Conservation (phyloP, 2,113 vertebrate genomes). For the Charadrius vociferus region DNA sequence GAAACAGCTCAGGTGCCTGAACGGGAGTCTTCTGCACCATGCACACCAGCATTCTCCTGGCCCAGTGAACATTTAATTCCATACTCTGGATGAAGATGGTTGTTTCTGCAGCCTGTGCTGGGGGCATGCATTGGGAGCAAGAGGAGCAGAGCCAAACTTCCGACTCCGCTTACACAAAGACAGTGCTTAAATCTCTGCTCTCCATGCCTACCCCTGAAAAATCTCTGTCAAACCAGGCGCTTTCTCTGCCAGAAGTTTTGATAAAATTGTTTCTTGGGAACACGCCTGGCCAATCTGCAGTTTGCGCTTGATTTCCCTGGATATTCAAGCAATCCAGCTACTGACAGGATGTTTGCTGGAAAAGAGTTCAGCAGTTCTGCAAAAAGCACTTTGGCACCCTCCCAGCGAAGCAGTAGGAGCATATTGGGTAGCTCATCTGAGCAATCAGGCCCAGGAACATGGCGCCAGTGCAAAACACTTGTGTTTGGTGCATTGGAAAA, state of each 20-base stretch:
- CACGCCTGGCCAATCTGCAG: not conserved
- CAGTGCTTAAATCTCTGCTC: not conserved
- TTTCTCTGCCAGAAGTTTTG: not conserved
- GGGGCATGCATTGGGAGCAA: not conserved
- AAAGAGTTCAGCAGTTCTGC: not conserved
- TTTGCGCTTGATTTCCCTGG: not conserved
- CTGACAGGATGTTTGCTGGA: slow-evolving; percentile 2
- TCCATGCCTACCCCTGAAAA: not conserved
- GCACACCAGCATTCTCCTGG: not conserved
- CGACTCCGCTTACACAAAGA: not conserved
- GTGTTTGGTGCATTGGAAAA: not conserved
- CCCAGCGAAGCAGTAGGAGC: not conserved
- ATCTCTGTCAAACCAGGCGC: not conserved
- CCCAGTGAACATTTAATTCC: not conserved
- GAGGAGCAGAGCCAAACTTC: not conserved
- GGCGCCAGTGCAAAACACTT: not conserved
- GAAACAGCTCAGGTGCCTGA: not conserved
- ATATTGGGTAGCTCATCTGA: not conserved
- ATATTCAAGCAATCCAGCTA: slow-evolving; percentile 1
- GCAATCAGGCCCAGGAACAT: not conserved
- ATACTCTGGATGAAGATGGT: not conserved
- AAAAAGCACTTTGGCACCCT: not conserved
- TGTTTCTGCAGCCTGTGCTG: not conserved
- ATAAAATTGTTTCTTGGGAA: slow-evolving; percentile 19
- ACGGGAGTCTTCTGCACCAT: not conserved